Conservation (phyloP, 1,140 invertebrate genomes). For the Lasioglossum baleicum region DNA sequence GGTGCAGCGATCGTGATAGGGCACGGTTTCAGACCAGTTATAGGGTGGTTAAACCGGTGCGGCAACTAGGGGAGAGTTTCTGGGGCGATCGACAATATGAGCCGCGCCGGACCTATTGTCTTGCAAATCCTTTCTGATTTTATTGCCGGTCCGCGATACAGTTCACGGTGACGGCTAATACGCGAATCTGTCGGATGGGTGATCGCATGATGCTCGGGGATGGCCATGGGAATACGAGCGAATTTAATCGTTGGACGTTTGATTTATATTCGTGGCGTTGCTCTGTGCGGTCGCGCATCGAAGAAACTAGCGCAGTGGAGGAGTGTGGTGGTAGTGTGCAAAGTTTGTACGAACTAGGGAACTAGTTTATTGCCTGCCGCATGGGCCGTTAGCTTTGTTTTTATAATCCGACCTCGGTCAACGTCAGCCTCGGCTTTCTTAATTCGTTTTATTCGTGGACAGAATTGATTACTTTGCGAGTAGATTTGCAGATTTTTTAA, state of each 20-base stretch:
- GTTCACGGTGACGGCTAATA: neutral
- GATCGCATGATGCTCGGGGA: neutral
- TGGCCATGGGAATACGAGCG: neutral
- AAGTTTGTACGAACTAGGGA: too few species aligned
- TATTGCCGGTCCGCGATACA: constrained; percentile 9
- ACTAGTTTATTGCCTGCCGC: too few species aligned
- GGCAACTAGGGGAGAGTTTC: constrained; percentile 10
- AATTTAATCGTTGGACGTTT: constrained; percentile 15
- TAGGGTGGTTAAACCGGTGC: constrained; percentile 17
- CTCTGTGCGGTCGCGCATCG: too few species aligned
- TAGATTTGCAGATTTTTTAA: too few species aligned
- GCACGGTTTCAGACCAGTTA: constrained; percentile 13
- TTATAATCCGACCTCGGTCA: too few species aligned
- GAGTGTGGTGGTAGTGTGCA: too few species aligned
- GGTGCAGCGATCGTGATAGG: constrained; percentile 14
- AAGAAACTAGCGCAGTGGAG: too few species aligned
- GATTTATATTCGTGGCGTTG: neutral
- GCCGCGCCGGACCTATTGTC: constrained; percentile 3
- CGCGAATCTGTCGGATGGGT: neutral
- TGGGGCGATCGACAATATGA: neutral
- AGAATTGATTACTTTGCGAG: too few species aligned
- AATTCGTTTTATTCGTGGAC: too few species aligned
- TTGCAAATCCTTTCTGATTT: constrained; percentile 31
- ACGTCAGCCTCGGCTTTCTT: too few species aligned
- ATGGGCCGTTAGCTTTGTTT: too few species aligned